Conservation (phyloP, 2,797 vertebrate species). For the Lepilemur septentrionalis region DNA sequence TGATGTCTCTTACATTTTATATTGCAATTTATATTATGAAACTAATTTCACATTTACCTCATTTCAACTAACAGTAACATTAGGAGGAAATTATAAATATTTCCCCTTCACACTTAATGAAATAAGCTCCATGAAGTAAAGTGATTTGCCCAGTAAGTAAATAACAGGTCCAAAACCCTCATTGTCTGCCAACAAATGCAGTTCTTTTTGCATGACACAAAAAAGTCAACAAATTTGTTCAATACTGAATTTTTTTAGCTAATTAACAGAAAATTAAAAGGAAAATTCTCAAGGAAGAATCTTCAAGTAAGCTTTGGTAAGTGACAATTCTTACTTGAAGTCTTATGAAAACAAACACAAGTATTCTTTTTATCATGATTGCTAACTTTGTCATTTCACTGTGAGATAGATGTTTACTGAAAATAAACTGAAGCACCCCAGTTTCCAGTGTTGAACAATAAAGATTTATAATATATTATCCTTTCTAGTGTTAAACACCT, state of each 20-base stretch:
- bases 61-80: neutral
- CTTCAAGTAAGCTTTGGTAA: neutral
- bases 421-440: neutral
- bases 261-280: neutral
- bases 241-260: neutral
- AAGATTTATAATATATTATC: neutral
- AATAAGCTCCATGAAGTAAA: neutral
- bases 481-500: neutral
- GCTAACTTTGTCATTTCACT: neutral
- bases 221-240: neutral
- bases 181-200: neutral
- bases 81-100: neutral
- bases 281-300: neutral
- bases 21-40: neutral
- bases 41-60: neutral
- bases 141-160: neutral
- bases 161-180: neutral
- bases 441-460: neutral
- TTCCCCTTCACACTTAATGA: neutral
- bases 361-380: neutral
- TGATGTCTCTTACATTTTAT: neutral
- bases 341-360: neutral
- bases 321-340: neutral
- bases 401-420: neutral
- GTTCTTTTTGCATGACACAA: neutral